Conservation (phyloP, 2,888 invertebrate species). For the Meteorus colon region DNA sequence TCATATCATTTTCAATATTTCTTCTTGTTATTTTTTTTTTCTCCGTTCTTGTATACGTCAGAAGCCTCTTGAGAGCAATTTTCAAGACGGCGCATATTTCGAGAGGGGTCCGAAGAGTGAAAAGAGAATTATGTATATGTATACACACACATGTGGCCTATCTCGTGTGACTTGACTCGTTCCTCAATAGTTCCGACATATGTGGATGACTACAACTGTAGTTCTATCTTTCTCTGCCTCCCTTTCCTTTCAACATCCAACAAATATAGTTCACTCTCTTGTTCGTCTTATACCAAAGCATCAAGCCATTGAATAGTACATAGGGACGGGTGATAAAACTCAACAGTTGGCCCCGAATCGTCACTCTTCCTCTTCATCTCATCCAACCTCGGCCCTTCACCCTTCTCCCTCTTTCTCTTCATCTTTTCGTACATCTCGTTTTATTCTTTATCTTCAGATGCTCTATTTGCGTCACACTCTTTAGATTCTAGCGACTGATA, state of each 20-base stretch:
- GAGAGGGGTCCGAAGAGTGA: constrained; percentile 32
- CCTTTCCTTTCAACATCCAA: background rate
- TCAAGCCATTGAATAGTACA: constrained; percentile 23
- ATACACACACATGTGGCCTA: constrained; percentile 55
- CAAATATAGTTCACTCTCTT: background rate
- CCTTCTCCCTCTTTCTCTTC: constrained; percentile 9
- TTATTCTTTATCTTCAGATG: background rate
- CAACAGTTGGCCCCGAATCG: constrained; percentile 69
- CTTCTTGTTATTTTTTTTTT: constrained; percentile 21
- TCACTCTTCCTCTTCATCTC: constrained; percentile 44
- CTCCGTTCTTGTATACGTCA: constrained; percentile 29
- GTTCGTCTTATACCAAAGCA: background rate
- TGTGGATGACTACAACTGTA: constrained; percentile 40
- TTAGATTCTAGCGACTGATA: background rate
- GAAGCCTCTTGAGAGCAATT: constrained; percentile 40
- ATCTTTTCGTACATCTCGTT: constrained; percentile 24
- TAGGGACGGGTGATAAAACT: constrained; percentile 64
- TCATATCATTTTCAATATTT: constrained; percentile 54
- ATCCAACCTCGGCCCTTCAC: constrained; percentile 46
- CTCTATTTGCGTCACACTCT: constrained; percentile 10
- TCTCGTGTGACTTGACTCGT: constrained; percentile 53
- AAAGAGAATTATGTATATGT: constrained; percentile 35
- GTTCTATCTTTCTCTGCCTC: background rate
- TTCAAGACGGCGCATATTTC: constrained; percentile 41
- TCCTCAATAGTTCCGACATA: constrained; percentile 46